Base-by-base conservation (phyloP, 2,797 vertebrate species). In the Urophycis tenuis region DNA sequence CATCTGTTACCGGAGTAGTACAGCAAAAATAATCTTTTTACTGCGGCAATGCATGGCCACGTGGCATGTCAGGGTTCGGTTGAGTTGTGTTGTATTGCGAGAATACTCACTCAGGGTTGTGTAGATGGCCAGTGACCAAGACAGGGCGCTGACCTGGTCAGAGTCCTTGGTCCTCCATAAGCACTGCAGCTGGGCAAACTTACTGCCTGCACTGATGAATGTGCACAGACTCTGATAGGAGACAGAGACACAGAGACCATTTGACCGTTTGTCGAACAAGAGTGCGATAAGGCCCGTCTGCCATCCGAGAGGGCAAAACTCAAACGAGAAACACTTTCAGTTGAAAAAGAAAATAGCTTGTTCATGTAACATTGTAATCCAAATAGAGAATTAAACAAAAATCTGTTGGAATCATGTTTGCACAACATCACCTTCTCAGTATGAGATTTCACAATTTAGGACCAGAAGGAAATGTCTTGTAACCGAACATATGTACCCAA, bases 201-300 rank as follows among this genome's bases (percentile, higher is more conserved):
- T 99, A 86, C 97, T 98, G 81, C 94, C 90, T 0, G 93, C 95
- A 8, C 97, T 97, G 88, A 97, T 92, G 30, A 96, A 81, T 0
- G 95, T 98, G 86, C 96, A 96, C 45, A 96, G 75, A 82, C 95
- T 96, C 97, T 99, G 91, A 64, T 67, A 78, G 84, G 82, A 74
- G 22, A 31, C 79, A 32, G n/a, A n/a, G n/a, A n/a, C 35, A 39
- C 72, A 73, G 19, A 72, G 34, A 72, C 3, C 2, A 1, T 25
- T n/a, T 67, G 2, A 29, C n/a, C n/a, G n/a, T 67, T n/a, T n/a
- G 53, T n/a, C 25, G 53, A 22, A 60, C 53, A 60, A n/a, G 22
- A 49, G 19, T 49, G 17, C 25, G 6, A 25, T 60, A 8, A 25
- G 1, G 22, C 0, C 45, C 45, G 11, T 49, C 19, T 4, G 53